Conservation (phyloP, 2,113 vertebrate species). For the Calidris pygmaea region DNA sequence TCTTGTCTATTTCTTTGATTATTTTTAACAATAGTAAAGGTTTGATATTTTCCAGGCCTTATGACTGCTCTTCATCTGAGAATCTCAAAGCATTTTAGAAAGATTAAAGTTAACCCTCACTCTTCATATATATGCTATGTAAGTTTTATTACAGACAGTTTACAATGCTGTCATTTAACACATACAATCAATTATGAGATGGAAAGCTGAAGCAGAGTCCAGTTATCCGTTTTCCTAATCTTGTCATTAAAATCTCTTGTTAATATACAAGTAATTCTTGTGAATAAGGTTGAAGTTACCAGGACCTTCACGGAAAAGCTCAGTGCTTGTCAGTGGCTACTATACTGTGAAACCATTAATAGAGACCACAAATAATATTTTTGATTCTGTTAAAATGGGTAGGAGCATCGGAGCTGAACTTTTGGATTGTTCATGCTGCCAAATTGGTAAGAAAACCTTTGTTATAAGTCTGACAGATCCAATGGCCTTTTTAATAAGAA, state of each 20-base stretch:
- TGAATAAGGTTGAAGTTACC: not conserved
- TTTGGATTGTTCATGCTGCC: not conserved
- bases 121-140: not conserved
- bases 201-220: not conserved
- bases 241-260: not conserved
- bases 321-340: not conserved
- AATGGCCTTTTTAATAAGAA: not conserved
- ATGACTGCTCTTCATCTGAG: conserved; percentile 14
- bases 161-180: not conserved
- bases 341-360: not conserved
- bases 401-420: not conserved
- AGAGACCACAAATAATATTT: not conserved
- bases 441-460: not conserved
- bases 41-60: conserved; percentile 31
- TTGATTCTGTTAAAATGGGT: not conserved
- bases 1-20: not conserved
- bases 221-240: not conserved
- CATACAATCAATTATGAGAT: not conserved
- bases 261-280: not conserved
- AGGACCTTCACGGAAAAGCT: not conserved
- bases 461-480: not conserved
- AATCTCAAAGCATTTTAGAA: conserved; percentile 21
- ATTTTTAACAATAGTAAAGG: not conserved
- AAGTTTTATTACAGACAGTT: conserved; percentile 3
- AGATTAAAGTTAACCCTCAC: conserved; percentile 36